Evolutionary conservation across 2,113 vertebrate genomes (phyloP), one percentile per base, ranked within the genome.

Genomic region (Corythornis madagascariensis): DNA sequence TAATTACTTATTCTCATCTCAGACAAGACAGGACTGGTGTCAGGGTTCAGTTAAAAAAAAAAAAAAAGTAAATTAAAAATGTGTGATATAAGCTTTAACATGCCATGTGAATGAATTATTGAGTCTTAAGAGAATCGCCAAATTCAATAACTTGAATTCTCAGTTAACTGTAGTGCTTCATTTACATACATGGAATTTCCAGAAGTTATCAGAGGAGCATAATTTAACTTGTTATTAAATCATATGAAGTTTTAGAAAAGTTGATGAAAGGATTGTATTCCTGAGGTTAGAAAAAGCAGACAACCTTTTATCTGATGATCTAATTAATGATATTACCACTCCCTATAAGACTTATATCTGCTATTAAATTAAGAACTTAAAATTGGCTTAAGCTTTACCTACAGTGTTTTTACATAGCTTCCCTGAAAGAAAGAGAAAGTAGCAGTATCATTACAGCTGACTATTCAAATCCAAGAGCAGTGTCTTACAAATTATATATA

Each of bases 401-500:
- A 73, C 38, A 79, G n/a, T 84, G 83, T 79, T 96, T 94, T 93
- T 86, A 84, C 73, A 93, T 7, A 70, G 33, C 33, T 93, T 84
- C 66, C 50, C 47, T 47, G 40, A 66, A 95, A 90, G 82, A 86
- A 86, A n/a, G 35, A 47, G 20, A 65, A 89, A 47, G 83, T 8
- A 90, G 60, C 76, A 90, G 11, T 93, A 93, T 95, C 90, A 90
- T 92, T 96, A 94, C 81, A 93, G 81, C 55, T 95, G 93, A 94
- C 93, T 93, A 85, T 76, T 93, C 78, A 93, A 79, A 90, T 55
- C 72, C 83, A 88, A 76, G 74, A 94, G 65, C 61, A 59, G 50
- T 4, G 59, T 86, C 84, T 90, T 43, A 84, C 94, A 93, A 92
- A 96, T 96, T 96, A 94, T 87, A 96, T 92, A 94, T 89, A 92